phyloP scores from a whole-genome alignment of 2,888 invertebrate species.

The Trichopria drosophilae region DNA sequence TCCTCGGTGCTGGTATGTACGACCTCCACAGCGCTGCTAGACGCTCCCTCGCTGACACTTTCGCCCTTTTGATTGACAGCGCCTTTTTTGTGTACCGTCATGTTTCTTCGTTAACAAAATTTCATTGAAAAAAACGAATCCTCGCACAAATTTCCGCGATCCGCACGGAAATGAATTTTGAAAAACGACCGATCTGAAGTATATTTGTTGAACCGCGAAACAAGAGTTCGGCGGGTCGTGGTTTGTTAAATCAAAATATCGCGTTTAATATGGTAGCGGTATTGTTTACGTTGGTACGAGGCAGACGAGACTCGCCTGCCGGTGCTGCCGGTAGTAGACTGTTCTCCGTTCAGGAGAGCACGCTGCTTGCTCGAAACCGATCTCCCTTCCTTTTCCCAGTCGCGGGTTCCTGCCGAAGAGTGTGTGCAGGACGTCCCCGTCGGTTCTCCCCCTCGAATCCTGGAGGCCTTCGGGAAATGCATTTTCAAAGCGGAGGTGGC shows the following conservation, averaged over 20 bases:
- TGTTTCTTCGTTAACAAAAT: constrained; percentile 25
- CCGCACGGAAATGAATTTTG: neutral
- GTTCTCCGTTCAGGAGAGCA: constrained; percentile 32
- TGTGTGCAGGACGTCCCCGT: constrained; percentile 27
- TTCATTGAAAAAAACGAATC: too few species aligned
- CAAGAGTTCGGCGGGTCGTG: neutral
- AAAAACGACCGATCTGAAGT: neutral
- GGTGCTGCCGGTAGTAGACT: constrained; percentile 36
- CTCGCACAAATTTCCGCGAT: too few species aligned
- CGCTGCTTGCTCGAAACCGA: constrained; percentile 35
- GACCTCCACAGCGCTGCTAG: constrained; percentile 32
- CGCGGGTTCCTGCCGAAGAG: constrained; percentile 21
- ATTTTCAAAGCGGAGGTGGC: too few species aligned
- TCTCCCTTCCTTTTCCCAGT: constrained; percentile 36
- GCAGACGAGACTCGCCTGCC: too few species aligned
- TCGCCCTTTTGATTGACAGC: constrained; percentile 32
- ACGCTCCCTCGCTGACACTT: constrained; percentile 24
- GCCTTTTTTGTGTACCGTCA: constrained; percentile 41
- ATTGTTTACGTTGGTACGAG: too few species aligned
- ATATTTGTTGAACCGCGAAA: neutral
- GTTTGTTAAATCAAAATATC: constrained; percentile 6
- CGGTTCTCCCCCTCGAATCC: constrained; percentile 22
- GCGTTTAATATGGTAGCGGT: constrained; percentile 5
- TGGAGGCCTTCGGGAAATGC: too few species aligned
- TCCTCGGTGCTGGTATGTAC: constrained; percentile 34